Conservation (phyloP, 2,888 invertebrate genomes). For the Cryptus armator region DNA sequence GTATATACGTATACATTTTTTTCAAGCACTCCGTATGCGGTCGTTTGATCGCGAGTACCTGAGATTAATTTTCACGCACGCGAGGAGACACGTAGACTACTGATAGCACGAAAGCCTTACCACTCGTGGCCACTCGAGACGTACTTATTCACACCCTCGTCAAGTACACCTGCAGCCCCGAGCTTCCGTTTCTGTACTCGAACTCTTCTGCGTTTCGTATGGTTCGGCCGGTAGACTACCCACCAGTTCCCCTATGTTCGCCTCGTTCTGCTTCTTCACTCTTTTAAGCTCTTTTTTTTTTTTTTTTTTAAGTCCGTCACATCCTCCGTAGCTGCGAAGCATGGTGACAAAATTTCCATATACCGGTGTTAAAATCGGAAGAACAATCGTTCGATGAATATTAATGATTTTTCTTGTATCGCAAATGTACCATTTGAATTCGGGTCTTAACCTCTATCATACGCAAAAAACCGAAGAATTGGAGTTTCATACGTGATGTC, state of each 20-base stretch:
- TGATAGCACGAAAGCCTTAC: conserved; percentile 71
- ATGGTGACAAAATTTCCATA: neutral
- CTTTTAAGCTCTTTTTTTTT: conserved; percentile 6
- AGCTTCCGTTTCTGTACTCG: conserved; percentile 53
- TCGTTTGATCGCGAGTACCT: conserved; percentile 59
- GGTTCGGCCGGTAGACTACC: neutral
- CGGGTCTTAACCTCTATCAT: no score
- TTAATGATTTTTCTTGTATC: no score
- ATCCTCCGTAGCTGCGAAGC: neutral
- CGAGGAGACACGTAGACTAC: conserved; percentile 63
- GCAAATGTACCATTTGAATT: no score
- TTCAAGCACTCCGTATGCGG: conserved; percentile 12
- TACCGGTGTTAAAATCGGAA: neutral
- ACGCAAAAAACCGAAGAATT: neutral
- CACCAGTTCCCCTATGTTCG: neutral
- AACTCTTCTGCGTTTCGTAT: conserved; percentile 49
- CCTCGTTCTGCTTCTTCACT: neutral
- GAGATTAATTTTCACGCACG: conserved; percentile 77
- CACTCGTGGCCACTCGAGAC: conserved; percentile 80
- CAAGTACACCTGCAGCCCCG: conserved; percentile 74
- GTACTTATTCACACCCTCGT: conserved; percentile 82
- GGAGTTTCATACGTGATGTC: neutral
- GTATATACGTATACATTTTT: conserved; percentile 9
- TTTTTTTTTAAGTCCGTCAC: neutral
- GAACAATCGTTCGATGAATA: neutral